These are phyloP conservation scores for Hirtodrosophila histrioides DNA, from an alignment of 2,888 invertebrate species.

Conservation along the genomic window DNA sequence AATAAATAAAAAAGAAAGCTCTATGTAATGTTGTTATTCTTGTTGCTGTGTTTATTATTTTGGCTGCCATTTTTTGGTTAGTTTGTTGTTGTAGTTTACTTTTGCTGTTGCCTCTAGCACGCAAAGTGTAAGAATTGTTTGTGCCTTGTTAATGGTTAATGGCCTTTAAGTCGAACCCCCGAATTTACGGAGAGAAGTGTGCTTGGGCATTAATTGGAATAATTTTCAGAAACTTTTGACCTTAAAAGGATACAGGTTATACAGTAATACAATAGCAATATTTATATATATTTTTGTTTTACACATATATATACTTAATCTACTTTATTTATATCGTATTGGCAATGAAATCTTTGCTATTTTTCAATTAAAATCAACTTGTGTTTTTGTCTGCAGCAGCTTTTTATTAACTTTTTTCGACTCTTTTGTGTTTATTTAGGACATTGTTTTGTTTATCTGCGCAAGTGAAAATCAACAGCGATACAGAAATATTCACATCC, in stretches of 20 bases:
- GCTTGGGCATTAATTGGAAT: constrained; percentile 73
- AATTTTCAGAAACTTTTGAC: constrained; percentile 49
- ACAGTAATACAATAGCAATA: too few species aligned
- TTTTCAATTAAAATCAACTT: constrained; percentile 82
- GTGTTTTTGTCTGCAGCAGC: constrained; percentile 67
- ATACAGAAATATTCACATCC: constrained; percentile 18
- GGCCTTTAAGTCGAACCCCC: constrained; percentile 60
- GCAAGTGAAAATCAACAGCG: constrained; percentile 58
- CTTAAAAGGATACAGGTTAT: not conserved
- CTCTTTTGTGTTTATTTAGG: constrained; percentile 80
- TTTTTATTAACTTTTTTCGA: constrained; percentile 39
- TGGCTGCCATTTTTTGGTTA: constrained; percentile 38
- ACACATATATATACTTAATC: too few species aligned
- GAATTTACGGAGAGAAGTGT: constrained; percentile 15
- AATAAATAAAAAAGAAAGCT: constrained; percentile 72
- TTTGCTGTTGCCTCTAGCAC: constrained; percentile 62
- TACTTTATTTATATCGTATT: not conserved
- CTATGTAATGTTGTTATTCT: constrained; percentile 45
- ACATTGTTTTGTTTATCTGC: constrained; percentile 63
- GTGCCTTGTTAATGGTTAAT: constrained; percentile 70
- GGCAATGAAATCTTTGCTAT: constrained; percentile 41
- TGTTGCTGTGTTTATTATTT: constrained; percentile 26
- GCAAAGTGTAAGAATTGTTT: constrained; percentile 68
- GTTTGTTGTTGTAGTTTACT: constrained; percentile 49
- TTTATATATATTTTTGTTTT: not conserved